Evolutionary conservation across 2,888 invertebrate genomes (phyloP), one percentile per base, ranked within the genome.

Genomic region (Coenonympha glycerion): DNA sequence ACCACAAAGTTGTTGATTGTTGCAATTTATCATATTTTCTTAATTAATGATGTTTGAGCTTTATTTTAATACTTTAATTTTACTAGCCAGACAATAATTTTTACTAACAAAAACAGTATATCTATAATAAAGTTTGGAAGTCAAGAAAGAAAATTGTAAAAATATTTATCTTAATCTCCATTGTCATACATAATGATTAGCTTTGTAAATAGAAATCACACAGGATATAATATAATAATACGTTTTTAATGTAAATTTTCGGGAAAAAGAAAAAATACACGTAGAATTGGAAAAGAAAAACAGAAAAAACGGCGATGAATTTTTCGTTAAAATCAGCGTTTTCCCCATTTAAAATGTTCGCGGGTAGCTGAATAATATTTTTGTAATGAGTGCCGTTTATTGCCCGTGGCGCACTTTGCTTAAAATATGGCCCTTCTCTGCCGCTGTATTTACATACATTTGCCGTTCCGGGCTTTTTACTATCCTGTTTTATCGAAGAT

Each of bases 361-460:
- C 57, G 59, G 59, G 60, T 62, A 61, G 56, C 55, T 58, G 62
- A 64, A 66, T 65, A 64, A 65, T 65, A 65, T 64, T 60, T 62
- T 53, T 60, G 62, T 64, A 64, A 64, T 62, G 62, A 65, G 58
- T 44, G 42, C 54, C 61, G 57, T 65, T 64, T 65, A 63, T 63
- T 60, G 63, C 57, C 51, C 52, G 51, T 53, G 52, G 58, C 56
- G 61, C 55, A 58, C 57, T 64, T 59, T 56, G 53, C 54, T 59
- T 61, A 58, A 64, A 61, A 59, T 61, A 62, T 61, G 55, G 55
- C 59, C 48, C 50, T 54, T 50, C 58, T 60, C 55, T 49, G 52
- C 56, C 53, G 50, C 45, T 46, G 53, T 60, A 61, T 65, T 63
- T 56, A 56, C 61, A 64, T 63, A 64, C 57, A 59, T 63, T 65